phyloP scores from a whole-genome alignment of 2,888 invertebrate species.

The Scelioninae gen. 1 region DNA sequence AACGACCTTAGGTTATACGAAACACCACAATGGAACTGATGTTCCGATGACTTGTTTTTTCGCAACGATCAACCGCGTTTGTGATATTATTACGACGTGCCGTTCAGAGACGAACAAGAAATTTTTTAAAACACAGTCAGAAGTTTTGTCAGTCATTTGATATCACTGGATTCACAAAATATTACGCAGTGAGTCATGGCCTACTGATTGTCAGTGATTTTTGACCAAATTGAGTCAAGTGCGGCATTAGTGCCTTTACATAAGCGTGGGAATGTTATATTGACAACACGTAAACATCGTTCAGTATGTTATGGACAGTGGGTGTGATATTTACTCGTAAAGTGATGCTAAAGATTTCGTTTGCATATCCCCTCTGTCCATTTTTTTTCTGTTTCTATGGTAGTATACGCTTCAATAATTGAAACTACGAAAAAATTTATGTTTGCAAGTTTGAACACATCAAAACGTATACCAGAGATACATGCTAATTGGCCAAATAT shows the following conservation, averaged over 20 bases:
- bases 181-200: slow-evolving; percentile 65
- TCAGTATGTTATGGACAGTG: slow-evolving; percentile 78
- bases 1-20: background rate
- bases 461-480: slow-evolving; percentile 73
- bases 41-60: background rate
- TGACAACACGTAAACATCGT: slow-evolving; percentile 84
- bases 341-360: background rate
- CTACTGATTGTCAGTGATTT: slow-evolving; percentile 77
- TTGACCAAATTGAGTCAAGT: slow-evolving; percentile 81
- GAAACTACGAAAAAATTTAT: background rate
- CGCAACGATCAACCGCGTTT: too few relatives aligned
- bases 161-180: slow-evolving; percentile 45
- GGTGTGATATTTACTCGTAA: slow-evolving; percentile 54
- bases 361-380: slow-evolving; percentile 78
- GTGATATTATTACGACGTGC: too few relatives aligned
- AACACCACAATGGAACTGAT: background rate
- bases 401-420: slow-evolving; percentile 71
- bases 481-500: slow-evolving; percentile 75
- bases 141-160: slow-evolving; percentile 52
- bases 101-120: background rate
- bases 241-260: slow-evolving; percentile 85
- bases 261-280: slow-evolving; percentile 85
- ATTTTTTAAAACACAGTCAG: slow-evolving; percentile 30
- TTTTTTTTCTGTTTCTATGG: slow-evolving; percentile 71
- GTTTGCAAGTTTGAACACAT: slow-evolving; percentile 53